These are phyloP conservation scores for Acanthosepion esculentum DNA, from an alignment of 2,888 invertebrate species.

Conservation along the genomic window DNA sequence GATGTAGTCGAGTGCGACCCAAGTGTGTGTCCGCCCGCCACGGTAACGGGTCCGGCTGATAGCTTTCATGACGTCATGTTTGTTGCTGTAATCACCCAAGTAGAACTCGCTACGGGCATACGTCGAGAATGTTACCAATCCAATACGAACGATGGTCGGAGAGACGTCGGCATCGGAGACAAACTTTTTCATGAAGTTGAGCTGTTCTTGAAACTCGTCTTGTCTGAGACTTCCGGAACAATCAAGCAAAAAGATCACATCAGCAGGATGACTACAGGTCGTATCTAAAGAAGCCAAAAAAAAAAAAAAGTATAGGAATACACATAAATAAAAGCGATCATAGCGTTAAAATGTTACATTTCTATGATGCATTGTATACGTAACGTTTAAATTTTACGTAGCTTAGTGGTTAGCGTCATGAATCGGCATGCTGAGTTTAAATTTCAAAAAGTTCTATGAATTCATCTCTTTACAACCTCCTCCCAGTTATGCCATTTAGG, in stretches of 20 bases:
- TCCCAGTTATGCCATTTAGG: too few relatives aligned
- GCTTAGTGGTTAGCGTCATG: too few relatives aligned
- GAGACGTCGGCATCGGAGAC: neutral
- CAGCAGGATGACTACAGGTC: slow-evolving; percentile 35
- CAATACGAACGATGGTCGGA: neutral
- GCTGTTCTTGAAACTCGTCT: slow-evolving; percentile 38
- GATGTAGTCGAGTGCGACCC: neutral
- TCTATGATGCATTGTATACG: too few relatives aligned
- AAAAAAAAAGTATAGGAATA: too few relatives aligned
- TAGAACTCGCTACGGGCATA: neutral
- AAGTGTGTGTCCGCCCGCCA: slow-evolving; percentile 35
- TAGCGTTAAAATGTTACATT: too few relatives aligned
- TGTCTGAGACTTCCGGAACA: slow-evolving; percentile 34
- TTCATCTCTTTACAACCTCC: too few relatives aligned
- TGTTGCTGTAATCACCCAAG: neutral
- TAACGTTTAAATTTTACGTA: too few relatives aligned
- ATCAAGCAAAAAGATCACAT: slow-evolving; percentile 36
- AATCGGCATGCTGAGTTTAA: too few relatives aligned
- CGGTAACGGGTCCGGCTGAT: slow-evolving; percentile 34
- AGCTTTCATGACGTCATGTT: slow-evolving; percentile 33
- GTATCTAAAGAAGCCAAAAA: neutral
- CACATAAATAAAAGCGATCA: too few relatives aligned
- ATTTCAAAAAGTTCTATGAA: too few relatives aligned
- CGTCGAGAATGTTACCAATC: slow-evolving; percentile 42
- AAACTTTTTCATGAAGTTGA: slow-evolving; percentile 11